Evolutionary conservation across 2,888 invertebrate species (phyloP).

Genomic region (Latheticus oryzae): DNA sequence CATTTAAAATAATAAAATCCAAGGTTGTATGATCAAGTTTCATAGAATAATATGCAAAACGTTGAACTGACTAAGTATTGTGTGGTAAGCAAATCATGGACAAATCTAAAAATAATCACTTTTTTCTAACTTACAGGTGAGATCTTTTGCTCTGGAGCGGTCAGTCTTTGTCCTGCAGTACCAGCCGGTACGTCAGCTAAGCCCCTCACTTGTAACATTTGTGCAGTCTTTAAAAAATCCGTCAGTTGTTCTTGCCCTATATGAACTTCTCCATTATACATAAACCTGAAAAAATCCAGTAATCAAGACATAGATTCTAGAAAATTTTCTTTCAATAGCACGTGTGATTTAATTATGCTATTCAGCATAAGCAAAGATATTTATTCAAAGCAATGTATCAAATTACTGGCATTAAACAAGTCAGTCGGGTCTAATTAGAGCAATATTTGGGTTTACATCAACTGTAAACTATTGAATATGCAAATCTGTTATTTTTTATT

Average conservation of each 20-base stretch:
- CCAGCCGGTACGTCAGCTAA: slow-evolving; percentile 81
- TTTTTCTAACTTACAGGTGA: slow-evolving; percentile 77
- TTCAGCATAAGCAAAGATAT: no score
- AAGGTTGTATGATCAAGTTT: slow-evolving; percentile 53
- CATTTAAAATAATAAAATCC: slow-evolving; percentile 50
- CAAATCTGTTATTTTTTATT: no score
- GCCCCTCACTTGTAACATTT: slow-evolving; percentile 87
- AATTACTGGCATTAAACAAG: no score
- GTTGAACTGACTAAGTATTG: slow-evolving; percentile 22
- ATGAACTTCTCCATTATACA: slow-evolving; percentile 93
- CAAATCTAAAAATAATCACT: neutral
- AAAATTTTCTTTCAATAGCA: neutral
- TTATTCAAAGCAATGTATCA: no score
- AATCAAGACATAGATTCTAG: slow-evolving; percentile 3
- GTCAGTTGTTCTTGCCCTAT: slow-evolving; percentile 88
- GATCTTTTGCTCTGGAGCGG: slow-evolving; percentile 72
- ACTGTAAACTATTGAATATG: no score
- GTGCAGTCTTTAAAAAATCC: slow-evolving; percentile 88
- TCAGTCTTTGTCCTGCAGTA: slow-evolving; percentile 63
- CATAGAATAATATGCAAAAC: slow-evolving; percentile 34
- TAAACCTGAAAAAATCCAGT: no score
- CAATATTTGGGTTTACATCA: no score
- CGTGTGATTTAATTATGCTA: no score
- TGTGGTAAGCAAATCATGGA: slow-evolving; percentile 24
- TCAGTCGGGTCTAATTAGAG: no score